These are phyloP conservation scores for Molanna angustata DNA, from an alignment of 2,888 invertebrate genomes.

Conservation along the genomic window DNA sequence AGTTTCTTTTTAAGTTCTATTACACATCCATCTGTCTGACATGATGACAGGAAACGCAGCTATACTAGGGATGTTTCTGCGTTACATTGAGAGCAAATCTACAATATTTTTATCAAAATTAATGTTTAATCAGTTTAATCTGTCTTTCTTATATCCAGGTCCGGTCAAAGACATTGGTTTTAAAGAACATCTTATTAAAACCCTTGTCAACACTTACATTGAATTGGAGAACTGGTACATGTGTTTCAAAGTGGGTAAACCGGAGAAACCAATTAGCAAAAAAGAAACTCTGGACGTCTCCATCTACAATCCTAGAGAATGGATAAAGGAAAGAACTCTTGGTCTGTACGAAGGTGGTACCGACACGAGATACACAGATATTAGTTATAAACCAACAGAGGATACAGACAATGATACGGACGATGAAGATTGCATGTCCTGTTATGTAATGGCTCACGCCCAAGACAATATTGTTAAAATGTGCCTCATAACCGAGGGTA, in stretches of 20 bases:
- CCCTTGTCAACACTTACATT: slow-evolving; percentile 44
- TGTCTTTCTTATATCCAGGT: slow-evolving; percentile 6
- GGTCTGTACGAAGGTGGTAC: slow-evolving; percentile 48
- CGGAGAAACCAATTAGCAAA: slow-evolving; percentile 36
- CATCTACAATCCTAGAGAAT: slow-evolving; percentile 47
- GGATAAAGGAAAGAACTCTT: slow-evolving; percentile 47
- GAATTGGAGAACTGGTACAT: slow-evolving; percentile 54
- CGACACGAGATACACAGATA: slow-evolving; percentile 47
- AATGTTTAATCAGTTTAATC: not conserved
- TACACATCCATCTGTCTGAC: too few species aligned
- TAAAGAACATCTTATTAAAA: slow-evolving; percentile 33
- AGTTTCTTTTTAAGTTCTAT: too few species aligned
- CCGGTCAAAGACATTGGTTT: slow-evolving; percentile 14
- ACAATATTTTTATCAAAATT: not conserved
- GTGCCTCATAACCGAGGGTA: slow-evolving; percentile 68
- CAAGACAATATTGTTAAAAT: slow-evolving; percentile 64
- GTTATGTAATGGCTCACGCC: slow-evolving; percentile 45
- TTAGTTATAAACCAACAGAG: slow-evolving; percentile 39
- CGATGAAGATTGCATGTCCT: slow-evolving; percentile 35
- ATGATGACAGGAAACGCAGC: too few species aligned
- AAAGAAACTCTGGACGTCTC: slow-evolving; percentile 42
- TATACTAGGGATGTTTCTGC: too few species aligned
- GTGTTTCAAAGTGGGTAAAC: slow-evolving; percentile 42
- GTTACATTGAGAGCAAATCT: too few species aligned
- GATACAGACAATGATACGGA: slow-evolving; percentile 8